phyloP scores from a whole-genome alignment of 2,888 invertebrate genomes.

The Cremastobaeus sp. region DNA sequence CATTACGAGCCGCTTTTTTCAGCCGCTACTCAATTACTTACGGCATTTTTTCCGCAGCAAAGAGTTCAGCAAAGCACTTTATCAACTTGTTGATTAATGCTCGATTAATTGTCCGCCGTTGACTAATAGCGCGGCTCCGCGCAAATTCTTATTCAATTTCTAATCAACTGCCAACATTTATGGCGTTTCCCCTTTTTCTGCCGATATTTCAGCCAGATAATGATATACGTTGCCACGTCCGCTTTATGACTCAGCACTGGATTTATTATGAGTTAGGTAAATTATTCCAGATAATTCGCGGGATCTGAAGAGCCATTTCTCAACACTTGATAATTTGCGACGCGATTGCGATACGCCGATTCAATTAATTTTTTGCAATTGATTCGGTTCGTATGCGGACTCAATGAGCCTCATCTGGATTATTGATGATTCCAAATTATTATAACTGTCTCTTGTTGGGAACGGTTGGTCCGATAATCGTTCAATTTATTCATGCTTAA shows the following conservation, averaged over 20 bases:
- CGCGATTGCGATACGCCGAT: no score
- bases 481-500: no score
- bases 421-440: no score
- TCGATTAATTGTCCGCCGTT: constrained; percentile 44
- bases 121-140: constrained; percentile 20
- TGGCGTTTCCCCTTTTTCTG: neutral
- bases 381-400: no score
- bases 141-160: constrained; percentile 43
- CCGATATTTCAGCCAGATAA: neutral
- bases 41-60: constrained; percentile 4
- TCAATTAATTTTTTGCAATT: no score
- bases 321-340: no score
- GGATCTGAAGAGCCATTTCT: no score
- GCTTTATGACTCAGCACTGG: constrained; percentile 1
- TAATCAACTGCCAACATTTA: constrained; percentile 29
- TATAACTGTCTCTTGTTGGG: no score
- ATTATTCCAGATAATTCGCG: neutral
- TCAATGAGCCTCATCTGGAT: no score
- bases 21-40: constrained; percentile 39
- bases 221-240: no score
- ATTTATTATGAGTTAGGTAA: constrained; percentile 14
- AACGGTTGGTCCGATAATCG: no score
- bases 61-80: neutral
- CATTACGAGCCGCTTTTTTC: constrained; percentile 25
- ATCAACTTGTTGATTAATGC: constrained; percentile 36